These are phyloP conservation scores for Podarcis cretensis DNA, from an alignment of 2,113 vertebrate genomes.

Conservation along the genomic window DNA sequence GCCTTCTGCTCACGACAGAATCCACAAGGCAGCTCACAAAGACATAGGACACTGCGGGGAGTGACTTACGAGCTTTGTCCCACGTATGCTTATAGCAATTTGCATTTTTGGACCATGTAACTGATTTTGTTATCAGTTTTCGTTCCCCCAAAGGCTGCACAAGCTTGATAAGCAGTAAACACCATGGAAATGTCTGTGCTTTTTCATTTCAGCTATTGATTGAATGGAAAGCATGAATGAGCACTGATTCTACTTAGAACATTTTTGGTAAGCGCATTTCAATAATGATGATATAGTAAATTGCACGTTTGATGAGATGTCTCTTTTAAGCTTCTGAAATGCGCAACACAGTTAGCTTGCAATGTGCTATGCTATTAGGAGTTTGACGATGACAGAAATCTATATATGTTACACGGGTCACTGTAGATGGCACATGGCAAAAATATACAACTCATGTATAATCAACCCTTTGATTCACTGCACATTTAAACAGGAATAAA, in stretches of 20 bases:
- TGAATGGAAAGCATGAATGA: neutral
- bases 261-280: neutral
- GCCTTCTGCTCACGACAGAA: neutral
- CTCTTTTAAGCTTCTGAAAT: neutral
- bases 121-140: neutral
- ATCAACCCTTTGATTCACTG: neutral
- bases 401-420: neutral
- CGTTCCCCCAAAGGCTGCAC: neutral
- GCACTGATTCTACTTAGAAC: neutral
- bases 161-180: neutral
- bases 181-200: neutral
- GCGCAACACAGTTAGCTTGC: neutral
- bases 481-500: neutral
- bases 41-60: neutral
- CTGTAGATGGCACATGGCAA: neutral
- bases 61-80: neutral
- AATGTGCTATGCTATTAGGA: neutral
- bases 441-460: neutral
- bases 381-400: too few relatives aligned
- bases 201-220: neutral
- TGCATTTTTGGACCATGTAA: neutral
- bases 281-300: neutral
- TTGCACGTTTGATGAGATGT: neutral
- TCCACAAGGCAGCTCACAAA: neutral
- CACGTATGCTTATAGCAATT: neutral